Evolutionary conservation across 2,797 vertebrate species (phyloP).

Genomic region (Coccyzus lansbergi): DNA sequence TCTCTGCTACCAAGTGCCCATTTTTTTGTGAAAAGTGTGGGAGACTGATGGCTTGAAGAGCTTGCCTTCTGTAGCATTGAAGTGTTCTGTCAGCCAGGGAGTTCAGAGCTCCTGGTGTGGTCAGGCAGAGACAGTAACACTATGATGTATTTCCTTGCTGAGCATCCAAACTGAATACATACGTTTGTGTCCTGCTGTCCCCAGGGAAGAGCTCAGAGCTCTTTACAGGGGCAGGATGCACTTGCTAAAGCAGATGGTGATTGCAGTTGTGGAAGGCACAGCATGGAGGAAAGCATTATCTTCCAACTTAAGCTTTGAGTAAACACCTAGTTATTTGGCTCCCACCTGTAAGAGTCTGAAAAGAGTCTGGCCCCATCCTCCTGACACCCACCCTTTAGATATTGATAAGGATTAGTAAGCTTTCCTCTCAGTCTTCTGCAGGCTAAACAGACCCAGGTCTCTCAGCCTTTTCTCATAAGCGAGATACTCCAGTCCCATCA

Average conservation of each 20-base stretch:
- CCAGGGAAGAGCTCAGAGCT: background rate
- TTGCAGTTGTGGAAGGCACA: background rate
- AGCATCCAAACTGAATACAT: background rate
- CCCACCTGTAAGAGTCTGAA: background rate
- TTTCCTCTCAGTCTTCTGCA: no score
- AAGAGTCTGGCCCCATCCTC: no score
- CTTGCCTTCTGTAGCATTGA: background rate
- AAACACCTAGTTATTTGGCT: background rate
- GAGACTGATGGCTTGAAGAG: background rate
- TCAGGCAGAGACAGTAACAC: background rate
- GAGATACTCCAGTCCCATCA: no score
- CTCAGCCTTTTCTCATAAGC: no score
- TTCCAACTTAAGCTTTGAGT: background rate
- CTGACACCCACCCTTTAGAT: no score
- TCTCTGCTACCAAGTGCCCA: background rate
- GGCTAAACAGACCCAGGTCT: no score
- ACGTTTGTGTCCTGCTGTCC: background rate
- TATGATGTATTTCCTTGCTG: background rate
- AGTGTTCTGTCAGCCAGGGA: background rate
- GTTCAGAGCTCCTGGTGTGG: background rate
- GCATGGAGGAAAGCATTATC: background rate
- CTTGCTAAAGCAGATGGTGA: background rate
- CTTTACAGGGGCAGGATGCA: background rate
- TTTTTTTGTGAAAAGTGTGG: background rate
- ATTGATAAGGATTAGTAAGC: no score